Conservation (phyloP, 2,888 invertebrate species). For the Erynnis tages region DNA sequence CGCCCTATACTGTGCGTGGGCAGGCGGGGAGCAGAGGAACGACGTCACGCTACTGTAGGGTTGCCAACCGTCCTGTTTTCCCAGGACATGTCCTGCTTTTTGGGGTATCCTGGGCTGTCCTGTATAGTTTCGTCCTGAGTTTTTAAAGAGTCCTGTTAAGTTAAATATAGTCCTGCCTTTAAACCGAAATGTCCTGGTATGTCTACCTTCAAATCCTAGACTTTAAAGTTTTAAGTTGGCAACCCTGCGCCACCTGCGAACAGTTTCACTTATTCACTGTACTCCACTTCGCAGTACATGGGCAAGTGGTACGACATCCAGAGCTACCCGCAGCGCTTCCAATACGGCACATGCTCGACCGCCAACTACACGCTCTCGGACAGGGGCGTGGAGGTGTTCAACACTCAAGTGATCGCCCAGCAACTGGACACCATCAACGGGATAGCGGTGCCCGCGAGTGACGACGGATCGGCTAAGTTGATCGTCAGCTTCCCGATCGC, state of each 20-base stretch:
- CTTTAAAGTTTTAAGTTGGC: too few species aligned
- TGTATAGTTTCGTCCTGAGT: too few species aligned
- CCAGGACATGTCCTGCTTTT: too few species aligned
- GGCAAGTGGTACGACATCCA: conserved; percentile 62
- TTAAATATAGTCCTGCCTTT: too few species aligned
- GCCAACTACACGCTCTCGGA: conserved; percentile 49
- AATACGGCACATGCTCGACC: conserved; percentile 57
- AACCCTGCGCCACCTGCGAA: background rate
- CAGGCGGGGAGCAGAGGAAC: too few species aligned
- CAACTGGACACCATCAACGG: conserved; percentile 51
- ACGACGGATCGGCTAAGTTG: conserved; percentile 54
- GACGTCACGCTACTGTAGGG: too few species aligned
- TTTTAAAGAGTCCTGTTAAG: too few species aligned
- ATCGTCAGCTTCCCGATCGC: conserved; percentile 52
- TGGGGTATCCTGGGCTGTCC: too few species aligned
- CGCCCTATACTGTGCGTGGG: too few species aligned
- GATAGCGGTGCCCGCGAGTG: conserved; percentile 44
- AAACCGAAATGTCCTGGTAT: too few species aligned
- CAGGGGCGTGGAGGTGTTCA: conserved; percentile 49
- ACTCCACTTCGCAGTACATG: conserved; percentile 45
- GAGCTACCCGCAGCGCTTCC: conserved; percentile 61
- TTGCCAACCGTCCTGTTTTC: too few species aligned
- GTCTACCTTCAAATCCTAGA: too few species aligned
- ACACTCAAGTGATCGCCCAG: conserved; percentile 58
- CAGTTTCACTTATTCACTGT: background rate